These are phyloP conservation scores for Cheirogaleus major DNA, from an alignment of 2,797 vertebrate species.

Conservation along the genomic window DNA sequence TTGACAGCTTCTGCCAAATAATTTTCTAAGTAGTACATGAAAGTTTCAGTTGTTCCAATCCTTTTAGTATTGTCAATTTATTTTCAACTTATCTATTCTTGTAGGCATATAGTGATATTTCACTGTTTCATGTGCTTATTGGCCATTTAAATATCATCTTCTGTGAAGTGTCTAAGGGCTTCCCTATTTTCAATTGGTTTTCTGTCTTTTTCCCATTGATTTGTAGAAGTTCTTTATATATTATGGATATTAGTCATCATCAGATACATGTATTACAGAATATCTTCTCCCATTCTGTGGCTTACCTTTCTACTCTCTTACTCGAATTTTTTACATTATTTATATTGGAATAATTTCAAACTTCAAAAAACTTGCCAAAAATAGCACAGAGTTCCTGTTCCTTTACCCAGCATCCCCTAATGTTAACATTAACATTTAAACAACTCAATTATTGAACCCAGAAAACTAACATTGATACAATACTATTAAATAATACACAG, in stretches of 20 bases:
- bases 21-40: background rate
- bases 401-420: background rate
- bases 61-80: background rate
- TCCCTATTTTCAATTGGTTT: background rate
- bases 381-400: background rate
- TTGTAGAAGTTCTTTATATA: background rate
- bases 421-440: background rate
- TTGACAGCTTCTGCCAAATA: background rate
- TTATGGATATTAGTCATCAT: background rate
- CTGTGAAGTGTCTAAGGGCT: background rate
- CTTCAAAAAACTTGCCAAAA: background rate
- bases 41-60: background rate
- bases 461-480: background rate
- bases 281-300: background rate
- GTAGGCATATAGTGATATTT: background rate
- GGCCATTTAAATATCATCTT: background rate
- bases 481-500: background rate
- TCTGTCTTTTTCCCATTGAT: background rate
- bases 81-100: background rate
- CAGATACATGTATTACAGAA: background rate
- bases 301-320: background rate
- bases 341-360: background rate
- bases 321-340: background rate
- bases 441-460: background rate
- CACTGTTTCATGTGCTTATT: background rate